Evolutionary conservation across 2,888 invertebrate genomes (phyloP).

Genomic region (Thysanoteuthis rhombus): DNA sequence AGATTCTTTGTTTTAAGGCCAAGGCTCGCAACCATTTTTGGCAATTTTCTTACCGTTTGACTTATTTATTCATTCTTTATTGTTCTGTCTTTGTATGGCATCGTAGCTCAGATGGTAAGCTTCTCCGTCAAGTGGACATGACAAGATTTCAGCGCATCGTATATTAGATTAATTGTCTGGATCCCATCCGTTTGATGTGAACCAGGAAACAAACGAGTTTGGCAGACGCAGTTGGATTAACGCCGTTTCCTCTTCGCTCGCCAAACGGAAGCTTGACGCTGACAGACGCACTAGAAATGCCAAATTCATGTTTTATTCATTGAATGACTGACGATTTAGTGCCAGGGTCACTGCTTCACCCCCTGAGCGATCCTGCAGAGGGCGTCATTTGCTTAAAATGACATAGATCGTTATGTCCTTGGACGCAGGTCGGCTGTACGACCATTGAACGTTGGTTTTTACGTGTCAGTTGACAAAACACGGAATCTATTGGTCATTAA

Average conservation of each 20-base stretch:
- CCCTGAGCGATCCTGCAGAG: neutral
- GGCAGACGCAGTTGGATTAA: neutral
- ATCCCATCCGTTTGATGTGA: neutral
- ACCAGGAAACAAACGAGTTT: neutral
- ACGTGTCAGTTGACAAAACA: neutral
- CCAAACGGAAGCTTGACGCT: neutral
- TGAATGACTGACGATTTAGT: neutral
- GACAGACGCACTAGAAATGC: neutral
- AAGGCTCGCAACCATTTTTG: no score
- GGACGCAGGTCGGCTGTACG: neutral
- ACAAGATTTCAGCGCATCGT: neutral
- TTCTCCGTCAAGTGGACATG: no score
- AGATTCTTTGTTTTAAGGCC: no score
- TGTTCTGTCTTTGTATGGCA: no score
- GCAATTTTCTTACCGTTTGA: no score
- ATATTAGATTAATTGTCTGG: slow-evolving; percentile 12
- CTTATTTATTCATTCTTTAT: no score
- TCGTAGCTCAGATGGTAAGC: no score
- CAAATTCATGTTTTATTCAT: neutral
- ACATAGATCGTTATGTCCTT: neutral
- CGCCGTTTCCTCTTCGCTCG: neutral
- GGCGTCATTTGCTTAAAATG: neutral
- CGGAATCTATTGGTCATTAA: neutral
- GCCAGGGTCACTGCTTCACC: neutral
- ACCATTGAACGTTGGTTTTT: neutral